Evolutionary conservation across 2,888 invertebrate genomes (phyloP).

Genomic region (Macaria liturata): DNA sequence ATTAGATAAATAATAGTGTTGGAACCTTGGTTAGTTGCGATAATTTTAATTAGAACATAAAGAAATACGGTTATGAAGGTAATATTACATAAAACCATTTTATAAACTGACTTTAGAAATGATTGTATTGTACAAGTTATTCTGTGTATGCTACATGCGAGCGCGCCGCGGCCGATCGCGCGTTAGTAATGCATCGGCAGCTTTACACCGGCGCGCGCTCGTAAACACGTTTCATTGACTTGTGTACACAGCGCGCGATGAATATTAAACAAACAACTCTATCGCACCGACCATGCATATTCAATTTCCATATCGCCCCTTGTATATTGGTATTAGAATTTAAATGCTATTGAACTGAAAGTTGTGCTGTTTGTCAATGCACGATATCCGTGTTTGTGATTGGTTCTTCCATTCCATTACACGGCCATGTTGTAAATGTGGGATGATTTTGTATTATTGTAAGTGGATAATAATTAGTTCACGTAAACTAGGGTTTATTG

Average conservation of each 20-base stretch:
- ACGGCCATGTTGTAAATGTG: neutral
- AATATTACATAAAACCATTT: no score
- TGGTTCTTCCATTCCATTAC: constrained; percentile 8
- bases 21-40: no score
- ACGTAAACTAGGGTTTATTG: no score
- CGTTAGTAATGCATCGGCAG: constrained; percentile 58
- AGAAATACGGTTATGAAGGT: no score
- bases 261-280: constrained; percentile 59
- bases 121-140: no score
- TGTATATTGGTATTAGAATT: constrained; percentile 18
- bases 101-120: no score
- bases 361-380: constrained; percentile 22
- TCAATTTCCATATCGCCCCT: constrained; percentile 55
- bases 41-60: no score
- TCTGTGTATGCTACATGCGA: constrained; percentile 2
- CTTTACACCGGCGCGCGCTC: constrained; percentile 62
- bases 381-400: constrained; percentile 5
- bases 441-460: no score
- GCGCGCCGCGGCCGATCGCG: constrained; percentile 41
- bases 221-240: constrained; percentile 73
- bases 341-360: constrained; percentile 23
- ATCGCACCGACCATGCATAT: constrained; percentile 50
- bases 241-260: constrained; percentile 62
- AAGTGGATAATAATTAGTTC: no score
- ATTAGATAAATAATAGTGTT: no score